Percentiles rank a stretch among this genome's conserved stretches.
Evolutionary conservation across 2,797 vertebrate genomes (phyloP).

Genomic region (Selene dorsalis): DNA sequence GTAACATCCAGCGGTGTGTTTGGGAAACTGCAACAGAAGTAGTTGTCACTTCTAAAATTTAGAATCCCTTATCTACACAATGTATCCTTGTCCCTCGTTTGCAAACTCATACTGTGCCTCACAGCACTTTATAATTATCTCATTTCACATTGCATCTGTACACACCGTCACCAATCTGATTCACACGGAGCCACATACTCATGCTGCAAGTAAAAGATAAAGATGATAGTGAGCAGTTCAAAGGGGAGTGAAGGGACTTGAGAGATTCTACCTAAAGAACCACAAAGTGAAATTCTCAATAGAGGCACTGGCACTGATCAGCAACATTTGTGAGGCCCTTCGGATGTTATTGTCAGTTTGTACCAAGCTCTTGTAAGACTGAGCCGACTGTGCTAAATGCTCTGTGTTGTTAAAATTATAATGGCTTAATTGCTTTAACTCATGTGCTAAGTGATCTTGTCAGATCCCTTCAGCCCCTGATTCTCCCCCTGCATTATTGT

Average conservation of each 20-base stretch:
- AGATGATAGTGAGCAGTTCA: slow-evolving; percentile 10
- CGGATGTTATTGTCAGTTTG: slow-evolving; percentile 2
- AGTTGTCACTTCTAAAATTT: not conserved
- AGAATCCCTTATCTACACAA: not conserved
- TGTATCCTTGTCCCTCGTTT: not conserved
- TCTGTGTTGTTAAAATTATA: slow-evolving; percentile 17
- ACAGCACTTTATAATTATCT: not conserved
- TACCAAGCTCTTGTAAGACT: not conserved
- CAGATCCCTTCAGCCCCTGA: slow-evolving; percentile 49
- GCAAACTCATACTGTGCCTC: not conserved
- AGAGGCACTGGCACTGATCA: slow-evolving; percentile 21
- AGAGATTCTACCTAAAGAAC: slow-evolving; percentile 30
- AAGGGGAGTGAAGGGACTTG: slow-evolving; percentile 21
- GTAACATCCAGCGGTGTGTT: not conserved
- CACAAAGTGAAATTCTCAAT: slow-evolving; percentile 26
- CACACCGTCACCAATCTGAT: not conserved
- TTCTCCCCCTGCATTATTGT: slow-evolving; percentile 50
- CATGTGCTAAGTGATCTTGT: slow-evolving; percentile 56
- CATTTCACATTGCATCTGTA: not conserved
- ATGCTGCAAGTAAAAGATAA: not conserved
- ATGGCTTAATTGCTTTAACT: slow-evolving; percentile 52
- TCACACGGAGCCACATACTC: not conserved
- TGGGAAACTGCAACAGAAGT: not conserved
- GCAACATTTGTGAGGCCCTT: slow-evolving; percentile 13
- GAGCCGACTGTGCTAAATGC: not conserved